Evolutionary conservation across 2,888 invertebrate species (phyloP).

Genomic region (Eristalis pertinax): DNA sequence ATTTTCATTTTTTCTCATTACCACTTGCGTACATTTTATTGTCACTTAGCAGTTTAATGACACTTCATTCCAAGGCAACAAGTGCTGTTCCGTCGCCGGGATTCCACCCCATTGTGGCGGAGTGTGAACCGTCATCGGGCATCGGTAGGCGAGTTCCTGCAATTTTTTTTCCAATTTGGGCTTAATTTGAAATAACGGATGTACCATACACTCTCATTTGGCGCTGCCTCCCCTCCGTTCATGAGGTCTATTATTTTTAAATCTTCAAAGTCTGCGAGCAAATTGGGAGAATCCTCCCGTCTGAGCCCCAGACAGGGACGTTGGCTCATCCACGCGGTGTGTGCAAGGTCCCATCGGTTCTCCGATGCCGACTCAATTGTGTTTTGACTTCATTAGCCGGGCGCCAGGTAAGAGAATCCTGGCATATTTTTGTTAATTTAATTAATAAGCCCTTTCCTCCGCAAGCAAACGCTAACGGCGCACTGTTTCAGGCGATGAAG

Average conservation of each 20-base stretch:
- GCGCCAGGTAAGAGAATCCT: background rate
- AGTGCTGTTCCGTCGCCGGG: background rate
- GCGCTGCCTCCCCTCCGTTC: background rate
- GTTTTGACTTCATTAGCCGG: background rate
- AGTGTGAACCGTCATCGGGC: no score
- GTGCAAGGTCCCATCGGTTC: background rate
- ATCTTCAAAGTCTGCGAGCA: background rate
- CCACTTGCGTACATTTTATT: background rate
- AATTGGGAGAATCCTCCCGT: background rate
- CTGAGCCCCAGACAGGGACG: background rate
- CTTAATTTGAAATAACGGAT: background rate
- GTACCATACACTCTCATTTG: background rate
- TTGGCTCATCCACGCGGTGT: background rate
- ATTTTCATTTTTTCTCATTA: background rate
- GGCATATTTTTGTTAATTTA: conserved; percentile 14
- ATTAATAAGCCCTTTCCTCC: background rate
- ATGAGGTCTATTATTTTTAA: background rate
- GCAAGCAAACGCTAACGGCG: background rate
- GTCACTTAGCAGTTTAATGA: background rate
- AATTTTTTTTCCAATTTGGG: background rate
- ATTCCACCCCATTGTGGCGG: no score
- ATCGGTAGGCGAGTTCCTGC: background rate
- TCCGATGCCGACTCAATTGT: background rate
- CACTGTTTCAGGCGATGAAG: background rate
- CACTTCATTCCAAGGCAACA: background rate